Base-by-base conservation (phyloP, 2,113 vertebrate genomes). In the Lophochroa leadbeateri region DNA sequence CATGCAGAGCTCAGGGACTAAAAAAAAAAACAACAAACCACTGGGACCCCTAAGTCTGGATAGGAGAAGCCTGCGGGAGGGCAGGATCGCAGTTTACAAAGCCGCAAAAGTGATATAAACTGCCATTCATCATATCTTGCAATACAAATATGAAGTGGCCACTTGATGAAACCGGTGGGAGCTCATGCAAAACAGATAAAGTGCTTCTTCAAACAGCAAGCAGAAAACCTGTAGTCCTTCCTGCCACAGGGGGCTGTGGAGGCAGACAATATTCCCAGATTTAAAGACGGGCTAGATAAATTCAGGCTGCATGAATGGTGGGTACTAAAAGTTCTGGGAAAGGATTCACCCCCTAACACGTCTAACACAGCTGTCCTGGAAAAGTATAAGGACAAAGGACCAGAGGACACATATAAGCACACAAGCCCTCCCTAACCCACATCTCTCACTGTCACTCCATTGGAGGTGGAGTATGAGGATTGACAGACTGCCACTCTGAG, bases 91-190 rank as follows among this genome's bases (percentile, higher is more conserved):
- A 27, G 49, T 50, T 80, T 25, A 35, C 20, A 18, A 44, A 58
- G 10, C n/a, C 6, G 2, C 5, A 9, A 83, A 83, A 60, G 7
- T 0, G 0, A 43, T 0, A 33, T 23, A n/a, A 82, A 43, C 19
- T 39, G 27, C 0, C 1, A 33, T 65, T 43, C 17, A 44, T 24
- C 4, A 86, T 65, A 70, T 57, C 33, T 27, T 57, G 39, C 18
- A 35, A 46, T 2, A 16, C 20, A 33, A 70, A 46, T 57, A 47
- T 4, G 6, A 68, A 11, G 25, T 4, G 20, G 16, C 2, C 35
- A 43, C 39, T 31, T 46, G 20, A 80, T 13, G 35, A 60, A 80
- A 86, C 7, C 5, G 33, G 13, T 35, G 17, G 15, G 25, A 77
- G 25, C 33, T 0, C 50, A 14, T 7, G 39, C 24, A 20, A 67